phyloP scores from a whole-genome alignment of 2,797 vertebrate genomes.

The Parotocinclus haroldoi region DNA sequence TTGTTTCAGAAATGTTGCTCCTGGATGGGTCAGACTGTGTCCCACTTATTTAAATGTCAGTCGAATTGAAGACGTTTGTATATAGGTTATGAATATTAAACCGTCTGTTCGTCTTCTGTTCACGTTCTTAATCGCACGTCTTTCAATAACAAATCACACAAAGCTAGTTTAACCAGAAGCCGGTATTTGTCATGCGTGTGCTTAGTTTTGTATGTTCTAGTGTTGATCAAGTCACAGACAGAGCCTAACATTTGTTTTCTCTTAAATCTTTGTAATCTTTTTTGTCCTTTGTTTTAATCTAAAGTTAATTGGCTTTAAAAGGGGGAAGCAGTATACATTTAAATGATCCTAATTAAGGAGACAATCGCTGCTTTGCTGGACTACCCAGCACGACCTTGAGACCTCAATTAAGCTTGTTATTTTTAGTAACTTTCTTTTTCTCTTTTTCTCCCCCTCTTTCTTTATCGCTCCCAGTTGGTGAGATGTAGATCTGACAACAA shows the following conservation, averaged over 20 bases:
- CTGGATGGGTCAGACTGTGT: constrained; percentile 94
- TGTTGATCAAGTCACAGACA: no score
- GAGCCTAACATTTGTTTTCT: constrained; percentile 46
- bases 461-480: constrained; percentile 30
- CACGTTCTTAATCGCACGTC: no score
- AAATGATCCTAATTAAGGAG: constrained; percentile 79
- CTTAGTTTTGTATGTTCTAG: no score
- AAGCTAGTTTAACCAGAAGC: no score
- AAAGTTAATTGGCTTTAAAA: constrained; percentile 68
- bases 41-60: constrained; percentile 99
- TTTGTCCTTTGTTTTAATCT: constrained; percentile 60
- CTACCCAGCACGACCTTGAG: constrained; percentile 62
- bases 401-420: constrained; percentile 75
- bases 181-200: background rate
- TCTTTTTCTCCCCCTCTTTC: constrained; percentile 22
- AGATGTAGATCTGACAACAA: constrained; percentile 37
- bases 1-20: constrained; percentile 93
- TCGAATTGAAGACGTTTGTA: constrained; percentile 84
- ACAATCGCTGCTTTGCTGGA: constrained; percentile 66
- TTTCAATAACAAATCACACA: no score
- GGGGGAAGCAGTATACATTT: constrained; percentile 57
- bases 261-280: constrained; percentile 55
- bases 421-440: constrained; percentile 59
- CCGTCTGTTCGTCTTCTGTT: no score
- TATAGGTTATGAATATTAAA: no score